Evolutionary conservation across 2,797 vertebrate species (phyloP).

Genomic region (Scyliorhinus canicula): DNA sequence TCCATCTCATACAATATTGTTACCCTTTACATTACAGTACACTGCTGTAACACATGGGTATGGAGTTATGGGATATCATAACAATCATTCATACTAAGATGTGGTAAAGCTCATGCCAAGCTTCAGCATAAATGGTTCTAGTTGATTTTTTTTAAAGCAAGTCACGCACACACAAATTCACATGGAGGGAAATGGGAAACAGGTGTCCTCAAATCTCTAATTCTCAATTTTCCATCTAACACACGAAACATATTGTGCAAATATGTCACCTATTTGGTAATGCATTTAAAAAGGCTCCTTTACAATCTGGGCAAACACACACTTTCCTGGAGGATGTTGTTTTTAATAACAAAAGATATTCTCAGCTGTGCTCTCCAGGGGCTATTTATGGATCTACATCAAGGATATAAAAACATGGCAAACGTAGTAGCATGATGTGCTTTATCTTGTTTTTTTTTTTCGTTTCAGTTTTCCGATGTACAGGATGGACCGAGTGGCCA

Average conservation of each 20-base stretch:
- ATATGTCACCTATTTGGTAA: conserved; percentile 25
- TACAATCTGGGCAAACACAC: conserved; percentile 2
- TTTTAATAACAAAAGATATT: conserved; percentile 23
- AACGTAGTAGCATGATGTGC: not conserved
- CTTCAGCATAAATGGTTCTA: conserved; percentile 6
- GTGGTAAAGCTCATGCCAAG: not conserved
- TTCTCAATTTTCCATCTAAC: conserved; percentile 28
- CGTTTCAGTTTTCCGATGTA: not conserved
- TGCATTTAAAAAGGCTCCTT: not conserved
- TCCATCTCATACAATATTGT: not conserved
- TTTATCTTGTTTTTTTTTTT: not conserved
- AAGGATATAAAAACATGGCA: not conserved
- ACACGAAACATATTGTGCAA: conserved; percentile 33
- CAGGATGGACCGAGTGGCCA: not conserved
- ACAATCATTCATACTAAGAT: not conserved
- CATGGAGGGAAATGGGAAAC: conserved; percentile 32
- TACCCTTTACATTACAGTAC: not conserved
- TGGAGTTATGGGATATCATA: not conserved
- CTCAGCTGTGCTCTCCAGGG: not conserved
- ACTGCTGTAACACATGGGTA: not conserved
- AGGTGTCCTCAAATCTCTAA: conserved; percentile 29
- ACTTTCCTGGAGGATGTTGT: conserved; percentile 29
- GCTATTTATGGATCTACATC: not conserved
- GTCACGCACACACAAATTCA: conserved; percentile 12
- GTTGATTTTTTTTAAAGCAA: not conserved